Evolutionary conservation across 2,113 vertebrate species (phyloP), one percentile per base, ranked within the genome.

Genomic region (Perca fluviatilis): DNA sequence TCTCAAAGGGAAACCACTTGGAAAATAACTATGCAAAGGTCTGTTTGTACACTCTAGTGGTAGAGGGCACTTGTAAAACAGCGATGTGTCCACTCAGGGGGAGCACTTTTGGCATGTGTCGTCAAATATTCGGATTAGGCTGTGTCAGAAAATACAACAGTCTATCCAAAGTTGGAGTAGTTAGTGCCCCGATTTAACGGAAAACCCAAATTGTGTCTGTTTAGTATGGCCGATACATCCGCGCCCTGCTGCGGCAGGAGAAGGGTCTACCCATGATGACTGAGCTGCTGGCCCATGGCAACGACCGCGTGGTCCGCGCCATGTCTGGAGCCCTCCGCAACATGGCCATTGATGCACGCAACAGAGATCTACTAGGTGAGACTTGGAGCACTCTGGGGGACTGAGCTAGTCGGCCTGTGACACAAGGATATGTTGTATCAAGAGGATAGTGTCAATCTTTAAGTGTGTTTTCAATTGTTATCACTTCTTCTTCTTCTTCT

Each of bases 291-390:
- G 93, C 88, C 66, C 95, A 94, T 0, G 95, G 96, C 49, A 97
- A 97, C 0, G 98, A 99, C 91, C 95, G 98, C 0, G 98, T 99
- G 25, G 97, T 99, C 77, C 95, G 96, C 67, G 98, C 98, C 0
- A 97, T 98, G 0, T 98, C 97, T 0, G 98, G 98, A 43, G 97
- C 98, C 1, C 95, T 99, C 43, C 96, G 98, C 70, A 99, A 99
- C 93, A 93, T 99, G 92, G 97, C 98, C 0, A 96, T 99, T 2
- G 98, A 99, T 23, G 74, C 94, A 16, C 96, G 97, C 18, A 99
- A 98, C 92, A 96, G 96, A 68, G 97, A 98, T 57, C 95, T 99
- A 64, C 96, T 99, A 2, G 98, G 98, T 99, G 79, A 97, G 95
- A 7, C 25, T 27, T 9, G 1, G 9, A 13, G 36, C 19, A 2